Percentiles rank a stretch among this genome's conserved stretches.
These are phyloP conservation scores for Climacteris rufus DNA, from an alignment of 2,113 vertebrate species.

Conservation along the genomic window DNA sequence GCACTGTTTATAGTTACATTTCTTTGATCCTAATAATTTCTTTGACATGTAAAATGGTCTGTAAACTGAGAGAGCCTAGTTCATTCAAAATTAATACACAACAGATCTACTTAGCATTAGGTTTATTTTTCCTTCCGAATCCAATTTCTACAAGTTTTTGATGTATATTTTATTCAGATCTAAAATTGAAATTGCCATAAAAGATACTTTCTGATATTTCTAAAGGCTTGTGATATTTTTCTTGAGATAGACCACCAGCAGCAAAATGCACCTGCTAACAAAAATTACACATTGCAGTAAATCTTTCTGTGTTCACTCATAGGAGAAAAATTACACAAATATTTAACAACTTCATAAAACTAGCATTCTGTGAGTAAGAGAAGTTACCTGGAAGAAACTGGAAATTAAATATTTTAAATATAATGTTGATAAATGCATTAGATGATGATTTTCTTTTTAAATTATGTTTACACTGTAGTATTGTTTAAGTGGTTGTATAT, in stretches of 20 bases:
- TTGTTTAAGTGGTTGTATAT: conserved; percentile 60
- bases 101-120: background rate
- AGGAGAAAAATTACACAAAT: background rate
- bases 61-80: background rate
- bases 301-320: background rate
- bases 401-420: conserved; percentile 47
- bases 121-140: background rate
- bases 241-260: background rate
- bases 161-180: background rate
- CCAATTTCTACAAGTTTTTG: background rate
- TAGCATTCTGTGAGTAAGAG: background rate
- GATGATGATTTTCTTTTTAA: conserved; percentile 27
- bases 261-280: background rate
- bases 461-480: conserved; percentile 63
- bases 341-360: background rate
- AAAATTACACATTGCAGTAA: background rate
- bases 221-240: background rate
- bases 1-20: background rate
- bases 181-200: background rate
- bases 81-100: background rate
- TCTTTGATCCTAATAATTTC: background rate
- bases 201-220: background rate
- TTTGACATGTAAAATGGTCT: background rate
- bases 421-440: background rate
- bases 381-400: conserved; percentile 61